phyloP scores from a whole-genome alignment of 2,113 vertebrate genomes.

The Indicator maculatus region DNA sequence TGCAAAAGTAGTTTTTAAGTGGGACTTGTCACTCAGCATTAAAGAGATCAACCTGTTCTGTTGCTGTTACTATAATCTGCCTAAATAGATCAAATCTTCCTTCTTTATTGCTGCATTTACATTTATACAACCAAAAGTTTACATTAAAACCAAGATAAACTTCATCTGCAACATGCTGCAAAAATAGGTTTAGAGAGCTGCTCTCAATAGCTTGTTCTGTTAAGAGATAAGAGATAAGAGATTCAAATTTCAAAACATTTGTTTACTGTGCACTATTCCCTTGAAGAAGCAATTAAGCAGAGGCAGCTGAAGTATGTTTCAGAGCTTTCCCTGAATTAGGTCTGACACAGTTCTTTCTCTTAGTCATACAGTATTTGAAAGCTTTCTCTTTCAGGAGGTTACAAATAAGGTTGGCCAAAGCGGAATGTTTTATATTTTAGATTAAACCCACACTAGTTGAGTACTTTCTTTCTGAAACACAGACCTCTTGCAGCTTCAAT shows the following conservation, averaged over 20 bases:
- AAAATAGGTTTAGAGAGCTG: neutral
- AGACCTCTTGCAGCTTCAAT: neutral
- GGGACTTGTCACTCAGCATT: neutral
- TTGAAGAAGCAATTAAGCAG: conserved; percentile 4
- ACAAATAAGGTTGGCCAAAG: neutral
- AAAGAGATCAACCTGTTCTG: neutral
- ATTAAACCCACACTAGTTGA: neutral
- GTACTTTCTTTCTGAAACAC: neutral
- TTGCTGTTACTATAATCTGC: neutral
- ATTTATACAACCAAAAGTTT: neutral
- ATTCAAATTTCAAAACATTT: neutral
- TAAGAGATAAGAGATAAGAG: neutral
- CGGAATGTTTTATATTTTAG: neutral
- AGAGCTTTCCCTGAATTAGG: neutral
- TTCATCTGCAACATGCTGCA: neutral
- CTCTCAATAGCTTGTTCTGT: neutral
- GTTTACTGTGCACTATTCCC: neutral
- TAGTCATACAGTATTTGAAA: neutral
- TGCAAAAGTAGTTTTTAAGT: neutral
- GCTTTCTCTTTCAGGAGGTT: neutral
- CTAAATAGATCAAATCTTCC: neutral
- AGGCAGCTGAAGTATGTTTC: neutral
- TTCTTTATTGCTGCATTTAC: neutral
- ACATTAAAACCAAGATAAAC: neutral
- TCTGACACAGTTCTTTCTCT: conserved; percentile 11